Conservation (phyloP, 2,888 invertebrate species). For the Heterodera filipjevi region DNA sequence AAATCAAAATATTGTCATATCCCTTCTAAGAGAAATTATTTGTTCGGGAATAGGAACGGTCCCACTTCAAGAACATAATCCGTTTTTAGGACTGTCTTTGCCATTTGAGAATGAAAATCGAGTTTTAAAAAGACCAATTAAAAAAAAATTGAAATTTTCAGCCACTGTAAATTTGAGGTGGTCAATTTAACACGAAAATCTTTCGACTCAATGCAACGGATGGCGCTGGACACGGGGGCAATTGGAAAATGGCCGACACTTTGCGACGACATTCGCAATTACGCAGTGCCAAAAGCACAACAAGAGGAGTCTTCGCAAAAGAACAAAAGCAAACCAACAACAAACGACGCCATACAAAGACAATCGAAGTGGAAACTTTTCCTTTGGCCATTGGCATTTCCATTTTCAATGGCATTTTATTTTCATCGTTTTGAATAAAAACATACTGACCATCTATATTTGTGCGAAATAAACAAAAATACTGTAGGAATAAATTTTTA, state of each 20-base stretch:
- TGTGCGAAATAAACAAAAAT: no score
- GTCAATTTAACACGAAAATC: slow-evolving; percentile 50
- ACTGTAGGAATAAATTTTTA: no score
- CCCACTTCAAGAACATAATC: no score
- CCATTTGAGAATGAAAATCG: no score
- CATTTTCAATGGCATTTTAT: not conserved
- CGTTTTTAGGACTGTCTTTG: no score
- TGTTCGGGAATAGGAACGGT: no score
- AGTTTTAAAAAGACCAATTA: no score
- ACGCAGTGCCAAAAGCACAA: slow-evolving; percentile 51
- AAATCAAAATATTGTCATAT: no score
- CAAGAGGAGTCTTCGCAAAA: slow-evolving; percentile 4
- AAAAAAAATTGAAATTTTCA: no score
- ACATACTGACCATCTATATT: no score
- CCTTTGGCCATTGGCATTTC: not conserved
- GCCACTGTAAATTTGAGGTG: slow-evolving; percentile 36
- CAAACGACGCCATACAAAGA: not conserved
- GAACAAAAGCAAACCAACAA: not conserved
- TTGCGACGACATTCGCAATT: slow-evolving; percentile 60
- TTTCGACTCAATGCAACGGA: slow-evolving; percentile 57
- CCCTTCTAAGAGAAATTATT: no score
- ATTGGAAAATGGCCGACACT: slow-evolving; percentile 60
- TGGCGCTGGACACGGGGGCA: slow-evolving; percentile 61
- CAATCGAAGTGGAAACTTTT: not conserved
- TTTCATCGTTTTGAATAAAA: not conserved